A percentile compares a stretch with the other conserved stretches of the same genome.
Evolutionary conservation across 2,113 vertebrate genomes (phyloP).

Genomic region (Zosterops hypoxanthus): DNA sequence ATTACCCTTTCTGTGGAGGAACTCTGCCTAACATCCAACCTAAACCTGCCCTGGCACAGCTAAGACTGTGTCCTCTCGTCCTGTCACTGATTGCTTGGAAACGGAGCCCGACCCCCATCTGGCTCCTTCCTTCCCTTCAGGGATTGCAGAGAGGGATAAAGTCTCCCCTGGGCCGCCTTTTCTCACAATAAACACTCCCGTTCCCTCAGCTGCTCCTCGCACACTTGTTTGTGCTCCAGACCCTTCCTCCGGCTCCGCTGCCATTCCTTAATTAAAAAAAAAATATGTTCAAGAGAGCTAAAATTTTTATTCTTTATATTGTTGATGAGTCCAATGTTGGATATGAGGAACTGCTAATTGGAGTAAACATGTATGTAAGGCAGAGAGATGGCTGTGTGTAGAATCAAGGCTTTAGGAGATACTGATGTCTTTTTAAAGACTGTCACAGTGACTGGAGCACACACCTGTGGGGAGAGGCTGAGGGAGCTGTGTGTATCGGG

Average conservation of each 20-base stretch:
- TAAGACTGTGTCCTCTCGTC: background rate
- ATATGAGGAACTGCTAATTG: no score
- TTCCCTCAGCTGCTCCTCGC: background rate
- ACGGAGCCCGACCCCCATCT: background rate
- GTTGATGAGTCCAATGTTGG: background rate
- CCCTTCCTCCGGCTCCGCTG: background rate
- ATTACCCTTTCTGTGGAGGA: background rate
- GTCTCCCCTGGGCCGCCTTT: background rate
- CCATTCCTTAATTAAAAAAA: background rate
- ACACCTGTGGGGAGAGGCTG: background rate
- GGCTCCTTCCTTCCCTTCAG: background rate
- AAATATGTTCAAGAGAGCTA: background rate
- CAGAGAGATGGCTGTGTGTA: background rate
- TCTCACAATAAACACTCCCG: background rate
- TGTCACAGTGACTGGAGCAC: background rate
- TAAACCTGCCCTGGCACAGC: background rate
- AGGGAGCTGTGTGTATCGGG: no score
- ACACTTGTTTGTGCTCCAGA: background rate
- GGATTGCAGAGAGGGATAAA: rapidly evolving
- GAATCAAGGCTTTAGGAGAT: background rate
- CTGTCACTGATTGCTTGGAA: background rate
- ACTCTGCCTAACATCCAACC: background rate
- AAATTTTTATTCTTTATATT: rapidly evolving
- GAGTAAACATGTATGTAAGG: background rate
- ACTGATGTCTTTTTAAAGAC: rapidly evolving